Conservation (phyloP, 64 coral and sea anemone genomes). For the Platygyra sinensis region DNA sequence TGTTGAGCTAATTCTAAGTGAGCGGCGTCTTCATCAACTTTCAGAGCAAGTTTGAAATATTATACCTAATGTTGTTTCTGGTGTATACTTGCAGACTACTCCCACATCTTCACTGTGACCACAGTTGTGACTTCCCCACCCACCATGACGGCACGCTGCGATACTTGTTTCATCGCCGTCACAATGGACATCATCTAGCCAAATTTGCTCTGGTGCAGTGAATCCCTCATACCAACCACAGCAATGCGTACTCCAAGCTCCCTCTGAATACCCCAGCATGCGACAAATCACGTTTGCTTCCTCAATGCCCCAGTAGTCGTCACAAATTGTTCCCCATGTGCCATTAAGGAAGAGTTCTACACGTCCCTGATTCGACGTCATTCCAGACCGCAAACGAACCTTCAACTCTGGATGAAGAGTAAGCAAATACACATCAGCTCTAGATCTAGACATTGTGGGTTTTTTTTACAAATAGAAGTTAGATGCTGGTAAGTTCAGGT, state of each 20-base stretch:
- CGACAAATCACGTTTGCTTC: conserved; percentile 36
- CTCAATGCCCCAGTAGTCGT: conserved; percentile 17
- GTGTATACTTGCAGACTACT: conserved; percentile 17
- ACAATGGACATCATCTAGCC: conserved; percentile 18
- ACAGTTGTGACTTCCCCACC: conserved; percentile 27
- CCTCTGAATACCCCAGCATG: background rate
- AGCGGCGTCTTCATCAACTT: background rate
- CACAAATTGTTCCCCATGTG: conserved; percentile 19
- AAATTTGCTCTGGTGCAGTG: background rate
- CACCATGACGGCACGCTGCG: background rate
- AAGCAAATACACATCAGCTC: background rate
- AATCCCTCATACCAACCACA: conserved; percentile 3
- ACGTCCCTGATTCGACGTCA: conserved; percentile 7
- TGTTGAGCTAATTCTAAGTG: too few relatives aligned
- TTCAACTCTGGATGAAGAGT: background rate
- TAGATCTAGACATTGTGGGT: too few relatives aligned
- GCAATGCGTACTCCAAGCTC: conserved; percentile 24
- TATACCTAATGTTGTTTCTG: background rate
- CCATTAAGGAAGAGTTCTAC: conserved; percentile 15
- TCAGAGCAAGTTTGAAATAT: background rate
- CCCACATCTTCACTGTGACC: background rate
- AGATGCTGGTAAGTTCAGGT: too few relatives aligned
- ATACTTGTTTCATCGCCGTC: conserved; percentile 20
- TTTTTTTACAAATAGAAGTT: too few relatives aligned
- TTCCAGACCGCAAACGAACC: background rate